A percentile compares a stretch with the other conserved stretches of the same genome.
phyloP scores from a whole-genome alignment of 2,113 vertebrate genomes.

The Pseudopipra pipra region DNA sequence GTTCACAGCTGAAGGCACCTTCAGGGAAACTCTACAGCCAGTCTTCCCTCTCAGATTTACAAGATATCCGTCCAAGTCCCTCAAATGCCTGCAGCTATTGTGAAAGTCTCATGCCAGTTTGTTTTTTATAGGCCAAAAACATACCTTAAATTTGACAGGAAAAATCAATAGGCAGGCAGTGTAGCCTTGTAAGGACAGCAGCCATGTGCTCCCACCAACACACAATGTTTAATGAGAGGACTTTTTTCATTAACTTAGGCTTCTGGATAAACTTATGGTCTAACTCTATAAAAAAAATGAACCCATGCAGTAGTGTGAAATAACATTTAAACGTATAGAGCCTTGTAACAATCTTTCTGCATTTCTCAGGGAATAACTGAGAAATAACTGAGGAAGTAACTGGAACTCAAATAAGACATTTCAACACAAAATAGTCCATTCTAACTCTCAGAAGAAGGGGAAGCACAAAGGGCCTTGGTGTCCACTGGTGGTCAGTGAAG shows the following conservation, averaged over 20 bases:
- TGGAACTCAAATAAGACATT: neutral
- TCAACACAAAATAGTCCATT: neutral
- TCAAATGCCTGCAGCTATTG: constrained; percentile 14
- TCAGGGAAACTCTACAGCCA: neutral
- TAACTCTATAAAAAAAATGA: neutral
- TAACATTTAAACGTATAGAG: neutral
- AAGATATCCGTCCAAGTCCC: neutral
- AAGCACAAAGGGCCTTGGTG: neutral
- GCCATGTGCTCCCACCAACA: neutral
- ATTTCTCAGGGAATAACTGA: neutral
- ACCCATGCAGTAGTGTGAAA: neutral
- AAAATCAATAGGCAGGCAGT: constrained; percentile 22
- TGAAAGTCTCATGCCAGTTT: constrained; percentile 27
- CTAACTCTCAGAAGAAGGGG: neutral
- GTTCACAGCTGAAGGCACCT: constrained; percentile 10
- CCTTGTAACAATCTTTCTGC: neutral
- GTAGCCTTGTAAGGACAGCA: neutral
- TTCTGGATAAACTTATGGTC: neutral
- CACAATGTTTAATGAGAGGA: neutral
- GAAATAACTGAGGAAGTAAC: neutral
- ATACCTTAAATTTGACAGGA: constrained; percentile 21
- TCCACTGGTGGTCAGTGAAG: neutral
- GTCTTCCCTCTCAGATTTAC: neutral
- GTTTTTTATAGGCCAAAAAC: constrained; percentile 26
- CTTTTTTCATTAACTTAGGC: neutral